Conservation (phyloP, 2,888 invertebrate species). For the Malthinus flaveolus region DNA sequence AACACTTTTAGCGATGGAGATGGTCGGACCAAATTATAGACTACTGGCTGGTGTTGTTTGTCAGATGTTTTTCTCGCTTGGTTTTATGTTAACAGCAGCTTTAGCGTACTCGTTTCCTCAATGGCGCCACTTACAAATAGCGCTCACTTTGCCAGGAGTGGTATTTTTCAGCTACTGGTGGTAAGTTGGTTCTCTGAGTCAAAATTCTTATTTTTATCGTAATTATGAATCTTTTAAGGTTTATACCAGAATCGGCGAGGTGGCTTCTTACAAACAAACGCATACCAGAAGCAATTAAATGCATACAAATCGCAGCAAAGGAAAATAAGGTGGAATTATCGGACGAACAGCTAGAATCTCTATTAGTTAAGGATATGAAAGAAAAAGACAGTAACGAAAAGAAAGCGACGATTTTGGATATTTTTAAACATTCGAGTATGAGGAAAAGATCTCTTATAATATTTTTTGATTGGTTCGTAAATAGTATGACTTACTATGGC, state of each 20-base stretch:
- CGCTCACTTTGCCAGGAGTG: slow-evolving; percentile 69
- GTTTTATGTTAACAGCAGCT: slow-evolving; percentile 69
- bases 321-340: slow-evolving; percentile 66
- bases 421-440: slow-evolving; percentile 67
- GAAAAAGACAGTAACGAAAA: slow-evolving; percentile 44
- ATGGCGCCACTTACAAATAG: slow-evolving; percentile 72
- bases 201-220: background rate
- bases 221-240: slow-evolving; percentile 42
- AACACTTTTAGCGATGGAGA: slow-evolving; percentile 60
- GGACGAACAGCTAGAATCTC: slow-evolving; percentile 57
- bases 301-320: slow-evolving; percentile 65
- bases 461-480: slow-evolving; percentile 78
- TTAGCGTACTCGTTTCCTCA: slow-evolving; percentile 69
- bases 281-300: slow-evolving; percentile 62
- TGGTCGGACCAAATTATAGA: slow-evolving; percentile 72
- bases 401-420: slow-evolving; percentile 61
- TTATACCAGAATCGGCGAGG: slow-evolving; percentile 74
- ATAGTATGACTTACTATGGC: slow-evolving; percentile 77
- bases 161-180: slow-evolving; percentile 72
- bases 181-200: slow-evolving; percentile 45
- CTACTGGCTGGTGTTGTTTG: slow-evolving; percentile 71
- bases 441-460: slow-evolving; percentile 67
- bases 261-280: slow-evolving; percentile 71
- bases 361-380: slow-evolving; percentile 57
- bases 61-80: slow-evolving; percentile 75